phyloP scores from a whole-genome alignment of 2,888 invertebrate species.

The Stenoptilia bipunctidactyla region DNA sequence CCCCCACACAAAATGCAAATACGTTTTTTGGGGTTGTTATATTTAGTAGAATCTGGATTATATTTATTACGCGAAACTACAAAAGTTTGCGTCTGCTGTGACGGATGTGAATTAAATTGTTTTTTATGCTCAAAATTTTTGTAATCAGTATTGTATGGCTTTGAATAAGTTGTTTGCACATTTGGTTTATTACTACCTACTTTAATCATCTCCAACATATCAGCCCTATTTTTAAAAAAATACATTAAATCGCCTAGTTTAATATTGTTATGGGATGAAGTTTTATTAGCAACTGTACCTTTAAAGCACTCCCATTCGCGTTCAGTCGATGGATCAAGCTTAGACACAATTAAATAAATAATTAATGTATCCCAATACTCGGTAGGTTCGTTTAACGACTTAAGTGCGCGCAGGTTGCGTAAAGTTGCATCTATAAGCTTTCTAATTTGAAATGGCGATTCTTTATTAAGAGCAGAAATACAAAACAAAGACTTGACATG shows the following conservation, averaged over 20 bases:
- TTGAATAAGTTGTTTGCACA: not conserved
- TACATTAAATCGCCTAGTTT: slow-evolving; percentile 8
- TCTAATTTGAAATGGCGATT: not conserved
- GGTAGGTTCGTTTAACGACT: not conserved
- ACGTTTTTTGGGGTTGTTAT: not conserved
- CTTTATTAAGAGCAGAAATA: not conserved
- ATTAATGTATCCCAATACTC: slow-evolving; percentile 9
- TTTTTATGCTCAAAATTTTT: too few relatives aligned
- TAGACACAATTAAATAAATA: slow-evolving; percentile 18
- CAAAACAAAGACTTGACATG: slow-evolving; percentile 1
- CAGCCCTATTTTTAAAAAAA: not conserved
- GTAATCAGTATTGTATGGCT: too few relatives aligned
- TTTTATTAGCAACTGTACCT: slow-evolving; percentile 9
- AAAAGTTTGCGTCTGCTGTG: too few relatives aligned
- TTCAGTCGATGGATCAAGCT: slow-evolving; percentile 17
- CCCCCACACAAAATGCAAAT: not conserved
- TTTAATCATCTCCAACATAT: not conserved
- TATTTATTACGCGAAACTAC: too few relatives aligned
- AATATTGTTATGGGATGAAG: slow-evolving; percentile 8
- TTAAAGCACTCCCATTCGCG: slow-evolving; percentile 21
- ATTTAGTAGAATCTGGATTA: not conserved
- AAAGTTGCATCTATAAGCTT: not conserved
- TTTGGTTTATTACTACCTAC: not conserved
- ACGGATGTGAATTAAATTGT: too few relatives aligned
- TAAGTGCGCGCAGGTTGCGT: not conserved